Base-by-base conservation (phyloP, 2,113 vertebrate species). In the Cromileptes altivelis region DNA sequence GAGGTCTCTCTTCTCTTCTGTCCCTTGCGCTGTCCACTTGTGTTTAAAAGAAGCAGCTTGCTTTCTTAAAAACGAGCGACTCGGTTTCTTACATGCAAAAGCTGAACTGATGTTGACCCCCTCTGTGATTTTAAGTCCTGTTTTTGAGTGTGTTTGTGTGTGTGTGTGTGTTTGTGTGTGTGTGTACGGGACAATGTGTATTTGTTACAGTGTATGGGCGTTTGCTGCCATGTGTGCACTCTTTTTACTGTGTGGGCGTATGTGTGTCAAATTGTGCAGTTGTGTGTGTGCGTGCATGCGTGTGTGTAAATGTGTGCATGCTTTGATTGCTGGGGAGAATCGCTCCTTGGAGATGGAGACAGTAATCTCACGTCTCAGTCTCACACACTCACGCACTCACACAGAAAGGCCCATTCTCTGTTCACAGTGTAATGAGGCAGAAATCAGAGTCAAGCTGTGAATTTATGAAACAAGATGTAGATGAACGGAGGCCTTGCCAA, bases 391-490 rank as follows among this genome's bases (percentile, higher is more conserved):
- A 81, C 50, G 69, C 40, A 40, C 45, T 23, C 18, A 67, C 19
- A 62, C 3, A 56, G 13, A 78, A 42, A 56, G 47, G 60, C 56
- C 69, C 14, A 80, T 91, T 90, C 78, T 86, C 75, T 62, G 82
- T 85, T 91, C 84, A 84, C 65, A 75, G 88, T 78, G 76, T 90
- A 89, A 92, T 92, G 89, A 92, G 90, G 89, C 89, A 91, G 86
- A 91, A 91, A 90, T 92, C 89, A 88, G 89, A 92, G 88, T 92
- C 90, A 94, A 91, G 88, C 90, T 91, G 90, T 91, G 93, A 93
- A 90, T 83, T 91, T 90, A 80, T 88, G 85, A 87, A 94, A 94
- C 91, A 89, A 91, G 89, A 91, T 90, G 87, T 85, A 92, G 89
- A 89, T 86, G 86, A 93, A 91, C 61, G 49, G 87, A 80, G 72